Evolutionary conservation across 2,797 vertebrate genomes (phyloP), one percentile per base, ranked within the genome.

Genomic region (Eutrigla gurnardus): DNA sequence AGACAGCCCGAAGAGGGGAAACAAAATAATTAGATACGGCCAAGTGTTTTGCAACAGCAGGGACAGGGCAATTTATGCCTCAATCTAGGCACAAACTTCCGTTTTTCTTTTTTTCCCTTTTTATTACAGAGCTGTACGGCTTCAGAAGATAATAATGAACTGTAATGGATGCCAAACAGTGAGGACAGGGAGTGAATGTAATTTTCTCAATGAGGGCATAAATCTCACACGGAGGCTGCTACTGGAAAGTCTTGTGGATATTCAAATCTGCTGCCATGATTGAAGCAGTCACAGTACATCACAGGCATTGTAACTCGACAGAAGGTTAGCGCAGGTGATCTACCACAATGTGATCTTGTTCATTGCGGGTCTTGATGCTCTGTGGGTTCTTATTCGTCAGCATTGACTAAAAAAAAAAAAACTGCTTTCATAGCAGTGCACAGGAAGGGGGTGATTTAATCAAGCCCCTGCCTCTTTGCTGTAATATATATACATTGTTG

Each of bases 241-340:
- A 86, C 84, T 93, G 81, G 86, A 88, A 94, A 93, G 82, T 90
- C 86, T 86, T 82, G 82, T 86, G 88, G 86, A 82, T 93, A 90
- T 94, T 94, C 90, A 92, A 95, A 92, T 92, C 90, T 88, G 93
- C 90, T 90, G 90, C 89, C 92, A 86, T 93, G 92, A 95, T 93
- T 92, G 93, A 93, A 95, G 88, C 89, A 92, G 94, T 93, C 90
- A 89, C 87, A 89, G 91, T 88, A 93, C 91, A 93, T 93, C 87
- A 86, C 61, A 50, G 46, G 82, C 66, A 70, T 86, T 88, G 78
- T 90, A 88, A 91, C 95, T 92, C 86, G 65, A 87, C 88, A 92
- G 92, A 92, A 92, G 93, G 91, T 93, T 93, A 89, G 91, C 76
- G 86, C 92, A 91, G 91, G 90, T 93, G 91, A 94, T 92, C 91